Evolutionary conservation across 2,797 vertebrate species (phyloP), one percentile per base, ranked within the genome.

Genomic region (Melanotaenia boesemani): DNA sequence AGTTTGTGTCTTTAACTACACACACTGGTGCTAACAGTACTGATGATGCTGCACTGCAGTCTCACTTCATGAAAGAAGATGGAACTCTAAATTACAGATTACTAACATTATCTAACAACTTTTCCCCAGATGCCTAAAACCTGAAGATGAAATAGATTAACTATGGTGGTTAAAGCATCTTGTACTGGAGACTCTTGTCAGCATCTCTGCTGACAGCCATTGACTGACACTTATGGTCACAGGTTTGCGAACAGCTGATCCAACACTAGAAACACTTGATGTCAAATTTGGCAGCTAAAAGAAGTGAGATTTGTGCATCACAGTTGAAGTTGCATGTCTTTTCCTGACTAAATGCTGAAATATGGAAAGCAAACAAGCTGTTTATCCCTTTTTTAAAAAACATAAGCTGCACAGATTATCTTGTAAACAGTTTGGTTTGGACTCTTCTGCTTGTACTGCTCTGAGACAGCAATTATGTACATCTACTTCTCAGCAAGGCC

Each of bases 211-310:
- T 28, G 18, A 30, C 30, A 12, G 48, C n/a, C 16, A 12, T 61
- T 9, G 6, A 37, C 46, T 39, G 48, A 50, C 65, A 39, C 63
- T 66, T 0, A n/a, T 48, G 50, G 37, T 72, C 55, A 28, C 62
- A 50, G 34, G 34, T 77, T 77, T 41, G 61, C 64, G 41, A 20
- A 69, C 70, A 65, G 58, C 55, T 41, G 70, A 61, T 41, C 20
- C 36, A 66, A 55, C 52, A 32, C 56, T 54, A 54, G 62, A 59
- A 74, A 71, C 16, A 67, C 52, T 70, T 72, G 18, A 59, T 44
- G 46, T 82, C 39, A 78, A 36, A 36, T 59, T 16, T 54, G 73
- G 79, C 77, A 86, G 87, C 85, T 89, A 69, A 44, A 46, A 57
- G 36, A 20, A 24, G 13, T 28, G 26, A 15, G 46, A 64, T 64